A percentile compares a stretch with the other conserved stretches of the same genome.
phyloP scores from a whole-genome alignment of 1,140 invertebrate species.

The Drosophila baimaii region DNA sequence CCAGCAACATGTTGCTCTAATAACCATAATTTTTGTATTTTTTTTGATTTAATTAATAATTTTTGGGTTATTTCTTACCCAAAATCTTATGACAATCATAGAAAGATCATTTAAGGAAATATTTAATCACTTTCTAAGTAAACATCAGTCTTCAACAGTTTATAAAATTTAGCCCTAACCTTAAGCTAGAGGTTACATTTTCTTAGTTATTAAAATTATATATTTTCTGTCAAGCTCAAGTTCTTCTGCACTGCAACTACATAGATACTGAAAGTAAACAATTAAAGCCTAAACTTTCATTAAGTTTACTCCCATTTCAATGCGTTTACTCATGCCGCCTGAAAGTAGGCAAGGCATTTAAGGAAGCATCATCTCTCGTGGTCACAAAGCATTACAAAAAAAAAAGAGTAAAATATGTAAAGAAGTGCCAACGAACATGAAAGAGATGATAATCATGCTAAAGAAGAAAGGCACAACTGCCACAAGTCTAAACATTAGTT shows the following conservation, averaged over 20 bases:
- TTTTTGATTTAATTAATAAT: background rate
- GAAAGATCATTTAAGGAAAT: too few relatives aligned
- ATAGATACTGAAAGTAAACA: background rate
- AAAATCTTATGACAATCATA: too few relatives aligned
- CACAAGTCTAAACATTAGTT: constrained; percentile 28
- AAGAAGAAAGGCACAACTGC: constrained; percentile 21
- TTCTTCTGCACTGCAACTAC: background rate
- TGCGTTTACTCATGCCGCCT: constrained; percentile 21
- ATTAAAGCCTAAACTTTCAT: constrained; percentile 13
- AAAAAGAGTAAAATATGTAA: constrained; percentile 5
- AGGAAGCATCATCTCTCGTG: background rate
- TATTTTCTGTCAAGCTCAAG: background rate
- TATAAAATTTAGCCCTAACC: too few relatives aligned
- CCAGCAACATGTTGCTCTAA: background rate
- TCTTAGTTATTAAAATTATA: background rate
- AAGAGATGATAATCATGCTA: constrained; percentile 15
- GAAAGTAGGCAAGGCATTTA: constrained; percentile 62
- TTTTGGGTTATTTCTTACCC: background rate
- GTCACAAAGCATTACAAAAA: constrained; percentile 5
- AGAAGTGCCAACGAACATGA: background rate
- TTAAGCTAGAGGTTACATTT: too few relatives aligned
- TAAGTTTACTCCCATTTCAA: background rate
- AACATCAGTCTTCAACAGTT: too few relatives aligned
- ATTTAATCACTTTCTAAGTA: too few relatives aligned
- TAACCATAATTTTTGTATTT: background rate